A percentile compares a stretch with the other conserved stretches of the same genome.
Conservation (phyloP, 2,797 vertebrate genomes). For the Cirrhinus mrigala region DNA sequence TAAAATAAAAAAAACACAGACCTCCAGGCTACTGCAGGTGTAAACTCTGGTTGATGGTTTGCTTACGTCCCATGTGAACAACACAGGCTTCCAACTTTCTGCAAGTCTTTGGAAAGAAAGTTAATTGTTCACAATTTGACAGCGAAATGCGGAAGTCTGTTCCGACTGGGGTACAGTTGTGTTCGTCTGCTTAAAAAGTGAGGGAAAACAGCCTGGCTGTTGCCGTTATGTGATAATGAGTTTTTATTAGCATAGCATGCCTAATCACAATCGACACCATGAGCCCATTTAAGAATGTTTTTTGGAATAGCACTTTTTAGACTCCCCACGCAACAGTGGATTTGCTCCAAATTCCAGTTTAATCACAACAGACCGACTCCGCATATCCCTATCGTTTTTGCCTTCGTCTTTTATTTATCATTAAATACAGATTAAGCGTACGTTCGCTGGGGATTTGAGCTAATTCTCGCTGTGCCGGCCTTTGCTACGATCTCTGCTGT, state of each 20-base stretch:
- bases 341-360: slow-evolving; percentile 54
- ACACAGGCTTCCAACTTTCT: slow-evolving; percentile 47
- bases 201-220: slow-evolving; percentile 31
- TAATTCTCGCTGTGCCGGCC: slow-evolving; percentile 41
- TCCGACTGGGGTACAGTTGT: slow-evolving; percentile 40
- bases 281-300: slow-evolving; percentile 55
- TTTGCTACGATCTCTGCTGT: slow-evolving; percentile 32
- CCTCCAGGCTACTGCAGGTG: slow-evolving; percentile 49
- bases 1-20: background rate
- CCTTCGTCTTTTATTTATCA: slow-evolving; percentile 59
- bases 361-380: slow-evolving; percentile 57
- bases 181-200: slow-evolving; percentile 8
- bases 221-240: slow-evolving; percentile 59
- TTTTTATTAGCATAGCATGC: slow-evolving; percentile 63
- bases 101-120: slow-evolving; percentile 56
- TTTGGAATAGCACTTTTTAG: slow-evolving; percentile 45
- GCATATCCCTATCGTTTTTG: slow-evolving; percentile 18
- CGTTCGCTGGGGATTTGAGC: slow-evolving; percentile 53
- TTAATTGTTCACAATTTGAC: slow-evolving; percentile 60
- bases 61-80: slow-evolving; percentile 53
- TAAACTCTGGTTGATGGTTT: slow-evolving; percentile 39
- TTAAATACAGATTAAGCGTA: slow-evolving; percentile 62
- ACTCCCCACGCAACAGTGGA: slow-evolving; percentile 55
- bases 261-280: slow-evolving; percentile 62
- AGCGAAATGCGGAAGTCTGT: slow-evolving; percentile 33